Percentiles rank a stretch among this genome's conserved stretches.
Conservation (phyloP, 2,113 vertebrate genomes). For the Pongo pygmaeus region DNA sequence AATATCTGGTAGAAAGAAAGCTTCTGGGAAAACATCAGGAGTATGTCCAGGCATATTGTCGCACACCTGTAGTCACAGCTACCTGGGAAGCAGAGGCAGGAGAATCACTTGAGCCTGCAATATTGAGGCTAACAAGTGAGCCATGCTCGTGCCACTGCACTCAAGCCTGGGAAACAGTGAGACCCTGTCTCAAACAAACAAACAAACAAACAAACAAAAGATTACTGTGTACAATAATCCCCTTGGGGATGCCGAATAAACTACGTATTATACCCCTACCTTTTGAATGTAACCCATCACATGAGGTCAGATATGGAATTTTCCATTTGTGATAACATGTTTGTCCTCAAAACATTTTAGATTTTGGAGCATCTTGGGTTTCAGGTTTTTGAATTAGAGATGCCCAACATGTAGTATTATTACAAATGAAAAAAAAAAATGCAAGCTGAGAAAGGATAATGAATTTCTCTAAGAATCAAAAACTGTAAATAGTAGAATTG, state of each 20-base stretch:
- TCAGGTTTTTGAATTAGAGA: neutral
- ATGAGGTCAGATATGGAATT: neutral
- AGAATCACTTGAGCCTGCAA: no score
- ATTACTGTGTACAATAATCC: neutral
- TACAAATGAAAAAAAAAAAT: neutral
- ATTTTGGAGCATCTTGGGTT: neutral
- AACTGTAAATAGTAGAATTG: neutral
- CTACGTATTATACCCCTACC: neutral
- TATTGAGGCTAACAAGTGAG: no score
- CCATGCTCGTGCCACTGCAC: no score
- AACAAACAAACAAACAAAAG: neutral
- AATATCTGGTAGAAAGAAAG: neutral
- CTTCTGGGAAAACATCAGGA: neutral
- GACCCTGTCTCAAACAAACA: no score
- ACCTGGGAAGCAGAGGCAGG: no score
- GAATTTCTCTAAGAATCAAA: neutral
- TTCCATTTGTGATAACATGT: neutral
- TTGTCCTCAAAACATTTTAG: neutral
- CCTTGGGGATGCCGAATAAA: neutral
- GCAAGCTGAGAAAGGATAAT: neutral
- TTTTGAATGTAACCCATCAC: neutral
- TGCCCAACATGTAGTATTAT: neutral
- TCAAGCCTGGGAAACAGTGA: no score
- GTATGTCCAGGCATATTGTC: no score
- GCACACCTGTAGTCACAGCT: no score